Evolutionary conservation across 2,113 vertebrate species (phyloP).

Genomic region (Pongo pygmaeus): DNA sequence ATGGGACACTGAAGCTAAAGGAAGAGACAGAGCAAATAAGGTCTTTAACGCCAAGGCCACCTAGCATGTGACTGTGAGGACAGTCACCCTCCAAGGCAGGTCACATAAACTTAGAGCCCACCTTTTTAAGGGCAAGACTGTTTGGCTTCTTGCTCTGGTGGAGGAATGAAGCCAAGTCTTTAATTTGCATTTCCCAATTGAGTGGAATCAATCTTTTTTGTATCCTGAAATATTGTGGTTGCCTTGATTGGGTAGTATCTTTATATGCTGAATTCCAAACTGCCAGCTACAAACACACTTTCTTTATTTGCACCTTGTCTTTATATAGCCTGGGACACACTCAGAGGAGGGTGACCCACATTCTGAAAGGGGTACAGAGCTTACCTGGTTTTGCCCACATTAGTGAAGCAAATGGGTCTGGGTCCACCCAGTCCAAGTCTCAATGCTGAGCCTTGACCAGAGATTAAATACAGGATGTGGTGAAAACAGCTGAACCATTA

Average conservation of each 20-base stretch:
- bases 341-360: not conserved
- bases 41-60: not conserved
- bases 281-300: not conserved
- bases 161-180: not conserved
- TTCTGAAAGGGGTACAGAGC: not conserved
- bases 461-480: not conserved
- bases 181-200: not conserved
- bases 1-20: too few relatives aligned
- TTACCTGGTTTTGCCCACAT: not conserved
- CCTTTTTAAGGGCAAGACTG: accelerated
- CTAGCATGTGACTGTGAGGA: not conserved
- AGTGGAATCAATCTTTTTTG: not conserved
- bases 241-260: not conserved
- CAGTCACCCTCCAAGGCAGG: not conserved
- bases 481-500: not conserved
- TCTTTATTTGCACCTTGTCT: not conserved
- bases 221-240: not conserved
- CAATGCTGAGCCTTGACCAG: not conserved
- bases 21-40: not conserved
- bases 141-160: not conserved
- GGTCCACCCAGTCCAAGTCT: not conserved
- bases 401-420: not conserved
- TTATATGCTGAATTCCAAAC: not conserved
- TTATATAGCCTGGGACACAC: not conserved
- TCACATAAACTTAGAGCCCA: not conserved